Conservation (phyloP, 2,888 invertebrate genomes). For the Cyrtodaria siliqua region DNA sequence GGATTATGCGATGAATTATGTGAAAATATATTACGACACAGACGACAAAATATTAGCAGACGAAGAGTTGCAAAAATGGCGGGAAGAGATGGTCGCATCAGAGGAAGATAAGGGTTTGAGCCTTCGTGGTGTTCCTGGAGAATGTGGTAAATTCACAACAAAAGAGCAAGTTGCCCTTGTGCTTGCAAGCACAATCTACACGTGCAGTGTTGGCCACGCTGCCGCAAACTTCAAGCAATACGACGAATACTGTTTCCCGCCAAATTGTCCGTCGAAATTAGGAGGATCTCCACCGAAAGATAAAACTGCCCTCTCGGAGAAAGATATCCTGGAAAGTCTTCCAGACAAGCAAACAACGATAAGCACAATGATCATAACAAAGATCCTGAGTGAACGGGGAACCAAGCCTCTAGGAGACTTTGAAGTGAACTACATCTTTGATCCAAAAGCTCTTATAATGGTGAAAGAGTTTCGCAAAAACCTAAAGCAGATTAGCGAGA, state of each 20-base stretch:
- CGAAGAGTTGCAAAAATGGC: no score
- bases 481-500: no score
- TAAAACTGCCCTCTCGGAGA: constrained; percentile 67
- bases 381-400: no score
- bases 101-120: constrained; percentile 82
- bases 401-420: constrained; percentile 84
- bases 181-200: constrained; percentile 63
- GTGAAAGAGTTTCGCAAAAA: constrained; percentile 76
- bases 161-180: constrained; percentile 47
- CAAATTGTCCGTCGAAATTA: constrained; percentile 70
- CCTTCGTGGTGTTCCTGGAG: no score
- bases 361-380: no score
- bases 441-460: constrained; percentile 67
- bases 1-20: constrained; percentile 73
- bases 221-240: no score
- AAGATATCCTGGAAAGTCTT: constrained; percentile 80
- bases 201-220: no score
- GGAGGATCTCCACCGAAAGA: constrained; percentile 67
- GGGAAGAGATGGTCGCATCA: constrained; percentile 75
- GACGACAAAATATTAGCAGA: constrained; percentile 61
- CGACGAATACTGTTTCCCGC: constrained; percentile 73
- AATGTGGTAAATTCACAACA: constrained; percentile 43
- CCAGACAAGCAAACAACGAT: no score
- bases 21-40: constrained; percentile 63
- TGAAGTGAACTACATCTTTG: constrained; percentile 82